These are phyloP conservation scores for Solenopsis invicta DNA, from an alignment of 1,140 invertebrate species.

Conservation along the genomic window DNA sequence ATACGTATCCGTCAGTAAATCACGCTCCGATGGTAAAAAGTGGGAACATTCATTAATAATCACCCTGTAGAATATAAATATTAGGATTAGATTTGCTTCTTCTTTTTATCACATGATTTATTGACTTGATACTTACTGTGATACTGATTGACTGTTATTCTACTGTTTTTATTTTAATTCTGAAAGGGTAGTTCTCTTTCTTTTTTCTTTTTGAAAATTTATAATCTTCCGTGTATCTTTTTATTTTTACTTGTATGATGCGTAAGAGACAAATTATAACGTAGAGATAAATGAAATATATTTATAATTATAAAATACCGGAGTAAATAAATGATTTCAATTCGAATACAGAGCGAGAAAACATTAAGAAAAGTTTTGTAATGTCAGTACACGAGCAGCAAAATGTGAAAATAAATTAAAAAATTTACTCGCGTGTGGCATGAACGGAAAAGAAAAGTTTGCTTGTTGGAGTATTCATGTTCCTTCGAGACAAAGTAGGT, in stretches of 20 bases:
- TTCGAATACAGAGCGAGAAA: background rate
- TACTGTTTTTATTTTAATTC: conserved; percentile 3
- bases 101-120: background rate
- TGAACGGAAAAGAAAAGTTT: conserved; percentile 30
- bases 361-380: background rate
- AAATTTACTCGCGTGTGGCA: conserved; percentile 27
- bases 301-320: background rate
- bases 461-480: conserved; percentile 19
- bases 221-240: background rate
- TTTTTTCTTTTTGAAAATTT: background rate
- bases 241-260: background rate
- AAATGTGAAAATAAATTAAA: conserved; percentile 56
- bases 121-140: background rate
- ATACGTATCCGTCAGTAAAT: no score
- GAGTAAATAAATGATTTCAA: background rate
- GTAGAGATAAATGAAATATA: no score
- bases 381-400: conserved; percentile 1
- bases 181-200: background rate
- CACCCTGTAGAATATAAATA: background rate
- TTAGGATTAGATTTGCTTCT: background rate
- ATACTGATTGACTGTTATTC: no score
- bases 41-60: no score
- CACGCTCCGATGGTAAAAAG: no score
- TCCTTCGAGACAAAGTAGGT: conserved; percentile 28
- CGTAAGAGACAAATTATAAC: background rate